Evolutionary conservation across 1,140 invertebrate genomes (phyloP), one percentile per base, ranked within the genome.

Genomic region (Caerostris extrusa): DNA sequence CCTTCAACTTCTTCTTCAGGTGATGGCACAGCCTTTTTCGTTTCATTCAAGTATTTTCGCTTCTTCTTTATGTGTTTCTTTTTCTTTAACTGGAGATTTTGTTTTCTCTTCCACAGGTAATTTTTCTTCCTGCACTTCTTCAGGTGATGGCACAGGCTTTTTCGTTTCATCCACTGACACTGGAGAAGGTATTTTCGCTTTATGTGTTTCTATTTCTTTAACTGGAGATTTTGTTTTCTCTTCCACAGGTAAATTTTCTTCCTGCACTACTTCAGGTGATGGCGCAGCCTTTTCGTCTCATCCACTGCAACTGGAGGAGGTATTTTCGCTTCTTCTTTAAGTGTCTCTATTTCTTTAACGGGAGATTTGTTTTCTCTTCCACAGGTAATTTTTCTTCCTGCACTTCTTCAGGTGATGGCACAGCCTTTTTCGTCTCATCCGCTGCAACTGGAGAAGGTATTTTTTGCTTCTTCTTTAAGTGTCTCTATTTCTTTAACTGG

Each of bases 1-100:
- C 19, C n/a, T 7, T 3, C 7, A 77, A n/a, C n/a, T n/a, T n/a
- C n/a, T 34, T 77, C 71, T 77, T 77, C 71, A n/a, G 14, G 6
- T 77, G 71, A 34, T n/a, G 71, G 12, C n/a, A n/a, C n/a, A n/a
- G n/a, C 19, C 7, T 7, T 81, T 50, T 81, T 50, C 7, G 19
- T 19, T 1, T 81, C 50, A 17, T 8, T 1, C 17, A 17, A 61
- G 67, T 93, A 93, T 55, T 94, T 96, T 96, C 86, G 97, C 96
- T 92, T 97, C 96, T 85, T 97, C 96, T 88, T 97, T 50, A 6
- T 3, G 17, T n/a, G 17, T 19, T 81, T 19, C 10, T 81, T 7
- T n/a, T 50, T 50, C 50, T 81, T 50, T 50, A 8, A 10, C n/a
- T 81, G 50, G n/a, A 12, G 50, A 19, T 81, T 34, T 8, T 10